A percentile compares a stretch with the other conserved stretches of the same genome.
These are phyloP conservation scores for Pimephales promelas DNA, from an alignment of 2,113 vertebrate genomes.

Conservation along the genomic window DNA sequence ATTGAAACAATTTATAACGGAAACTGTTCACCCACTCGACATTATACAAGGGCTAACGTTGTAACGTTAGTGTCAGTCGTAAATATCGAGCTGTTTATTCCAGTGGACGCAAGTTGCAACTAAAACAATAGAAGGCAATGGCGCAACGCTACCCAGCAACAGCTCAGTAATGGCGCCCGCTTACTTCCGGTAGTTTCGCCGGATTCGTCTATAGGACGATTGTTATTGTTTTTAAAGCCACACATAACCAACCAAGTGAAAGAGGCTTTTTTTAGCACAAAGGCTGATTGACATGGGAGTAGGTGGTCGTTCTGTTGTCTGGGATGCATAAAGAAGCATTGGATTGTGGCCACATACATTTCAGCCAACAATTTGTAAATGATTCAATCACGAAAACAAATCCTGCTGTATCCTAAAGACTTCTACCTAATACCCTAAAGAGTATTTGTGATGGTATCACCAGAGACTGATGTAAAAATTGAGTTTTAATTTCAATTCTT, in stretches of 20 bases:
- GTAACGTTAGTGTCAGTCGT: too few relatives aligned
- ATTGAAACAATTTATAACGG: too few relatives aligned
- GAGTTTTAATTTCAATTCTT: neutral
- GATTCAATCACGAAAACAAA: neutral
- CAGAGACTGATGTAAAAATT: neutral
- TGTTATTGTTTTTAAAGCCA: neutral
- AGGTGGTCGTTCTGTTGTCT: neutral
- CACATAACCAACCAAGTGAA: neutral
- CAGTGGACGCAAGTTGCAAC: too few relatives aligned
- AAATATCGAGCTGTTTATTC: too few relatives aligned
- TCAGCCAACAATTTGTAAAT: neutral
- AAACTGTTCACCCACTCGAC: too few relatives aligned
- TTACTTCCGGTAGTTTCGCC: too few relatives aligned
- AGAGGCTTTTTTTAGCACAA: neutral
- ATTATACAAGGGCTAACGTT: too few relatives aligned
- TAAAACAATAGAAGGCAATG: too few relatives aligned
- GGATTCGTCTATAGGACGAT: too few relatives aligned
- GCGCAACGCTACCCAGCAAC: too few relatives aligned
- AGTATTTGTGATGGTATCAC: neutral
- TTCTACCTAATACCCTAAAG: too few relatives aligned
- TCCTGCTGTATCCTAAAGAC: neutral
- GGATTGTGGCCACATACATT: neutral
- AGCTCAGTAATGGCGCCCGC: too few relatives aligned
- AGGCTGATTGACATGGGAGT: neutral
- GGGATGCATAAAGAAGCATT: neutral